phyloP scores from a whole-genome alignment of 2,888 invertebrate genomes.

The Tanytarsus gracilentus region DNA sequence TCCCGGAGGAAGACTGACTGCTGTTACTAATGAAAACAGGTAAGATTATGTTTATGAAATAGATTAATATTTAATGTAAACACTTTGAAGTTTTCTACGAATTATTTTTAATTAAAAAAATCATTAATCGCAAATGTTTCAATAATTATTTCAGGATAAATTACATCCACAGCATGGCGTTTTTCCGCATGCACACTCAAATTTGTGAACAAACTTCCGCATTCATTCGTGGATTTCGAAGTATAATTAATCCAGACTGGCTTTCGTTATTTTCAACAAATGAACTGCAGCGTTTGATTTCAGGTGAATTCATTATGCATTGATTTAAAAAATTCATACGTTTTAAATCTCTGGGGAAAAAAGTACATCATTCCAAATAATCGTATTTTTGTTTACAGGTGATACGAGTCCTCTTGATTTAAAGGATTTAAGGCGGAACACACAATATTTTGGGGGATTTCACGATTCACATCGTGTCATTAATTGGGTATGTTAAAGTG shows the following conservation, averaged over 20 bases:
- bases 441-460: constrained; percentile 98
- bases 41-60: too few species aligned
- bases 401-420: constrained; percentile 90
- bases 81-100: neutral
- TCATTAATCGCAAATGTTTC: constrained; percentile 16
- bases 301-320: neutral
- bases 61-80: neutral
- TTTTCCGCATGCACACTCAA: constrained; percentile 96
- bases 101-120: constrained; percentile 19
- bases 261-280: constrained; percentile 88
- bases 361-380: too few species aligned
- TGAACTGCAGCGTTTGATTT: constrained; percentile 51
- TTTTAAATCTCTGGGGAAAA: too few species aligned
- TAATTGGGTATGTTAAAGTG: too few species aligned
- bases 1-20: constrained; percentile 86
- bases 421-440: constrained; percentile 76
- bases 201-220: constrained; percentile 95
- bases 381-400: constrained; percentile 89
- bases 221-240: constrained; percentile 92
- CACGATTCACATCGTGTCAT: constrained; percentile 96
- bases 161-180: constrained; percentile 97
- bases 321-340: neutral
- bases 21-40: constrained; percentile 96
- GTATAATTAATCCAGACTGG: constrained; percentile 93
- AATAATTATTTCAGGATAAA: constrained; percentile 66